A percentile compares a stretch with the other conserved stretches of the same genome.
These are phyloP conservation scores for Sebastes baramenuke DNA, from an alignment of 2,797 vertebrate genomes.

Conservation along the genomic window DNA sequence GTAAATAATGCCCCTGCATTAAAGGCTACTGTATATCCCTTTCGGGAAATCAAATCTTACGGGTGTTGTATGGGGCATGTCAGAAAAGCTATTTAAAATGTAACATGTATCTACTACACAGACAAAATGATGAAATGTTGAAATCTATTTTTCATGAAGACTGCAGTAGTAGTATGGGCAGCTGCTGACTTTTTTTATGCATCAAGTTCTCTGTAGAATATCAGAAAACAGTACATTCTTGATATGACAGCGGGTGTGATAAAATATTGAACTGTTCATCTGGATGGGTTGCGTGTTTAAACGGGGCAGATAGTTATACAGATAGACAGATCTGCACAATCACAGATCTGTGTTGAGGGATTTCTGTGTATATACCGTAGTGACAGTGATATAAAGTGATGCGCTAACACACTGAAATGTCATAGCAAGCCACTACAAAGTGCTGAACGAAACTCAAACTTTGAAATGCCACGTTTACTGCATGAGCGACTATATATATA, in stretches of 20 bases:
- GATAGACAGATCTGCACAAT: conserved; percentile 21
- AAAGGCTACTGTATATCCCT: not conserved
- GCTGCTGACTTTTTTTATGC: conserved; percentile 51
- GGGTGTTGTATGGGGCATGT: not conserved
- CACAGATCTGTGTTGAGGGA: conserved; percentile 38
- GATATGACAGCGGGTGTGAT: conserved; percentile 44
- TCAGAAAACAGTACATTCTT: conserved; percentile 30
- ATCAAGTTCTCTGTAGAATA: conserved; percentile 14
- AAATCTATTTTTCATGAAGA: conserved; percentile 51
- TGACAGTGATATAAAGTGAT: conserved; percentile 39
- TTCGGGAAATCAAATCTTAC: not conserved
- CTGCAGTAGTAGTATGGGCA: conserved; percentile 22
- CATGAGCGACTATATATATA: not conserved
- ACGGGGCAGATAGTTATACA: conserved; percentile 33
- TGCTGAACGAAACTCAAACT: conserved; percentile 8
- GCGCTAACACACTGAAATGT: conserved; percentile 24
- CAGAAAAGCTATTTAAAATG: conserved; percentile 3
- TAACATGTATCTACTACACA: not conserved
- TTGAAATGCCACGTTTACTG: not conserved
- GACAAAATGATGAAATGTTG: conserved; percentile 19
- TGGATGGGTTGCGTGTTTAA: conserved; percentile 55
- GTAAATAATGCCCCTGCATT: not conserved
- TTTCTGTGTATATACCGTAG: conserved; percentile 17
- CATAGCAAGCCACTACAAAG: conserved; percentile 13
- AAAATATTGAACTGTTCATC: conserved; percentile 66